These are phyloP conservation scores for Lasius fuliginosus DNA, from an alignment of 2,888 invertebrate genomes.

Conservation along the genomic window DNA sequence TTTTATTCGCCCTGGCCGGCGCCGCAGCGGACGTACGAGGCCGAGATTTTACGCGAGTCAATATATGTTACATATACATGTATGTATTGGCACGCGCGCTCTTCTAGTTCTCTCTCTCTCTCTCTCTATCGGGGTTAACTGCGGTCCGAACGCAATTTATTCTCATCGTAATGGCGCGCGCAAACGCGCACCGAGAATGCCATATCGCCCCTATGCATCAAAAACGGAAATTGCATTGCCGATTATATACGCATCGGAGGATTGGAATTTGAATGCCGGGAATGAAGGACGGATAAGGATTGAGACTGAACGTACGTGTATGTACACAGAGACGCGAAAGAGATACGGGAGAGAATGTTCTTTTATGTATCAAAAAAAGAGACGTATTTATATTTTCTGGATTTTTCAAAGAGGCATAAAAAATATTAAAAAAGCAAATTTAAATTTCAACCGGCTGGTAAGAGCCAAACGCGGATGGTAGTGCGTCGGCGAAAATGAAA, in stretches of 20 bases:
- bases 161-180: slow-evolving; percentile 63
- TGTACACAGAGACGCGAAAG: background rate
- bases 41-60: slow-evolving; percentile 60
- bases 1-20: slow-evolving; percentile 57
- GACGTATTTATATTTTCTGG: background rate
- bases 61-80: slow-evolving; percentile 34
- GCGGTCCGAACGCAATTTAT: slow-evolving; percentile 73
- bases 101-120: slow-evolving; percentile 18
- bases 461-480: too few species aligned
- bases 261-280: slow-evolving; percentile 15
- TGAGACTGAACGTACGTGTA: background rate
- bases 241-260: slow-evolving; percentile 18
- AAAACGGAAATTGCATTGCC: slow-evolving; percentile 43
- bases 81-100: slow-evolving; percentile 39
- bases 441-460: too few species aligned
- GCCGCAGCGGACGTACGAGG: slow-evolving; percentile 22
- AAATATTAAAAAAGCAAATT: background rate
- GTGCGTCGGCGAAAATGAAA: too few species aligned
- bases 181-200: slow-evolving; percentile 30
- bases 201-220: slow-evolving; percentile 32
- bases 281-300: background rate
- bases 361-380: background rate
- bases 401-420: background rate
- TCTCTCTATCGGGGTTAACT: slow-evolving; percentile 72
- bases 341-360: background rate